A percentile compares a stretch with the other conserved stretches of the same genome.
phyloP scores from a whole-genome alignment of 1,140 invertebrate species.

The Plectus sambesii region DNA sequence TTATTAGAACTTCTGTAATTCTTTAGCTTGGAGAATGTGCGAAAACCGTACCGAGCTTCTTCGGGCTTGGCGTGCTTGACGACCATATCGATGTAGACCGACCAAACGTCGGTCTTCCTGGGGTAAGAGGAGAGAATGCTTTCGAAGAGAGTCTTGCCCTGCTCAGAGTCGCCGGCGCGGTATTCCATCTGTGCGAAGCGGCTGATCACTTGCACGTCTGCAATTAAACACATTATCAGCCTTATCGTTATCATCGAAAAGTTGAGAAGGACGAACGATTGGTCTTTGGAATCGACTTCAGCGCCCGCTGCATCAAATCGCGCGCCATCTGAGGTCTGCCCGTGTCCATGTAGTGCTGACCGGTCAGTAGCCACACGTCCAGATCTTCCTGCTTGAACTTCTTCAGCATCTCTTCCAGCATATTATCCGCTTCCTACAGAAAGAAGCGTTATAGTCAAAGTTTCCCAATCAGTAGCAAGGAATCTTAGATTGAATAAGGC shows the following conservation, averaged over 20 bases:
- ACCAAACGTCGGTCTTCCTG: constrained; percentile 73
- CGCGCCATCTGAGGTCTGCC: constrained; percentile 25
- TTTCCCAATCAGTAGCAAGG: too few species aligned
- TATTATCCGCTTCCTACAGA: constrained; percentile 60
- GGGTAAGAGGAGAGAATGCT: constrained; percentile 71
- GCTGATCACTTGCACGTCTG: constrained; percentile 71
- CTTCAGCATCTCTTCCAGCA: constrained; percentile 59
- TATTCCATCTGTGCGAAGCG: constrained; percentile 78
- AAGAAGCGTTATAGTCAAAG: constrained; percentile 12
- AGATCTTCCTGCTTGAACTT: constrained; percentile 51
- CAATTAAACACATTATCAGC: too few species aligned
- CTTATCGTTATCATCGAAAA: too few species aligned
- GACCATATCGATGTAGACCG: constrained; percentile 70
- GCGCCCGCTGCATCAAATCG: constrained; percentile 34
- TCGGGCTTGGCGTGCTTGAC: constrained; percentile 61
- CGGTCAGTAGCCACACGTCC: constrained; percentile 44
- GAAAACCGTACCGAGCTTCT: constrained; percentile 66
- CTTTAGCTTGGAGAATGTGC: too few species aligned
- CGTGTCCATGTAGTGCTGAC: constrained; percentile 31
- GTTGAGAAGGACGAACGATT: constrained; percentile 27
- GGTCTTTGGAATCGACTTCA: constrained; percentile 28
- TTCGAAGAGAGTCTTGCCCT: constrained; percentile 76
- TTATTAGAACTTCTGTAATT: too few species aligned
- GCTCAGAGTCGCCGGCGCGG: constrained; percentile 62
- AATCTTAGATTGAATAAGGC: too few species aligned